Conservation (phyloP, 2,888 invertebrate genomes). For the Machimus atricapillus region DNA sequence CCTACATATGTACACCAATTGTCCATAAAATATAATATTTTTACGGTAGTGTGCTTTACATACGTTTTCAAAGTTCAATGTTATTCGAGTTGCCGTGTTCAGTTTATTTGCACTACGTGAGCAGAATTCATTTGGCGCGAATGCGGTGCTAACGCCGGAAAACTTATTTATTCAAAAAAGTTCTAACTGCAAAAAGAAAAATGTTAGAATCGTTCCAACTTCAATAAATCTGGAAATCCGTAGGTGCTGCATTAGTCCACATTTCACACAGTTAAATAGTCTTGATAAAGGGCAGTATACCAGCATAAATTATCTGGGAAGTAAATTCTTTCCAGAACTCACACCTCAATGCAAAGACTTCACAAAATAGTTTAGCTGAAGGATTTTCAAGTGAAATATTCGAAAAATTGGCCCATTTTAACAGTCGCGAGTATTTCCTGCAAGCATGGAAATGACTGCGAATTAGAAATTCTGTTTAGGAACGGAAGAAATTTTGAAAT, state of each 20-base stretch:
- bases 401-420: background rate
- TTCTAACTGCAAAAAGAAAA: background rate
- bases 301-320: background rate
- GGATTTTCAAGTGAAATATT: too few species aligned
- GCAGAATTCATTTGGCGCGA: background rate
- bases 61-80: slow-evolving; percentile 18
- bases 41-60: background rate
- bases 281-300: background rate
- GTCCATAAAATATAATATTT: slow-evolving; percentile 30
- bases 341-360: background rate
- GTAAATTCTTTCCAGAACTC: background rate
- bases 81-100: slow-evolving; percentile 17
- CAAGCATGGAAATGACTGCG: background rate
- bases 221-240: background rate
- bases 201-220: background rate
- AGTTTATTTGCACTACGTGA: slow-evolving; percentile 24
- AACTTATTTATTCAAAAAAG: background rate
- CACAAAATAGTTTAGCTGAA: background rate
- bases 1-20: background rate
- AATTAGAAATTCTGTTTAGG: background rate
- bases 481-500: background rate
- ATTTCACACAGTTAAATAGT: background rate
- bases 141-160: background rate
- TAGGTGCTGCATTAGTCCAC: background rate
- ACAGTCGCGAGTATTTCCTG: background rate